These are phyloP conservation scores for Torymus tubicola DNA, from an alignment of 2,888 invertebrate genomes.

Conservation along the genomic window DNA sequence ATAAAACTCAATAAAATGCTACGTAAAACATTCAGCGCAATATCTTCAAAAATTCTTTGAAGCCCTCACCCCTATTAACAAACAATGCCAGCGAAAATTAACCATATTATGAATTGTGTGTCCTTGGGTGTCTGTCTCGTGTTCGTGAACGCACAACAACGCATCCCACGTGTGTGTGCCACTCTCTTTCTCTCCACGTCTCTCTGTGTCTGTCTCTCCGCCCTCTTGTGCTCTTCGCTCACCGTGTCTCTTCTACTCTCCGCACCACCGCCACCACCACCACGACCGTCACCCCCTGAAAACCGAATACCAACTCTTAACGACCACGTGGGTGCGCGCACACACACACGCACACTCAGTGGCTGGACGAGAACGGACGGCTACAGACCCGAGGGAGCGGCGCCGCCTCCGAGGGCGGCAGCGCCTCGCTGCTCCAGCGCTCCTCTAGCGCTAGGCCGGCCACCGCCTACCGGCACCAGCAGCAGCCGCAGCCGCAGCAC, in stretches of 20 bases:
- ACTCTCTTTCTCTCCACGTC: conserved; percentile 17
- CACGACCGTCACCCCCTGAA: not conserved
- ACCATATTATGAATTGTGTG: conserved; percentile 32
- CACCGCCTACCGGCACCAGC: too few species aligned
- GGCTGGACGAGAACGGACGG: conserved; percentile 87
- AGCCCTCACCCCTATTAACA: not conserved
- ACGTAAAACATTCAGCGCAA: too few species aligned
- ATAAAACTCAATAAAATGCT: too few species aligned
- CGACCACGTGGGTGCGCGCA: not conserved
- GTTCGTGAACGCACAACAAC: conserved; percentile 25
- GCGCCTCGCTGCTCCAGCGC: conserved; percentile 37
- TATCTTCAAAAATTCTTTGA: not conserved
- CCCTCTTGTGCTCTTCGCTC: not conserved
- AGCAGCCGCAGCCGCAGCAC: too few species aligned
- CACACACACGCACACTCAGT: conserved; percentile 74
- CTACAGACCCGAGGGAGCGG: conserved; percentile 41
- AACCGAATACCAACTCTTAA: conserved; percentile 1
- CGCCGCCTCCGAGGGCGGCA: not conserved
- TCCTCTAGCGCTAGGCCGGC: conserved; percentile 64
- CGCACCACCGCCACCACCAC: not conserved
- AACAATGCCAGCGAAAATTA: conserved; percentile 5
- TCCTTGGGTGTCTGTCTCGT: conserved; percentile 42
- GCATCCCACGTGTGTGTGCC: not conserved
- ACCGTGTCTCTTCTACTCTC: not conserved
- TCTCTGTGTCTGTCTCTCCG: not conserved